Evolutionary conservation across 2,888 invertebrate genomes (phyloP), one percentile per base, ranked within the genome.

Genomic region (Cryptops parisi): DNA sequence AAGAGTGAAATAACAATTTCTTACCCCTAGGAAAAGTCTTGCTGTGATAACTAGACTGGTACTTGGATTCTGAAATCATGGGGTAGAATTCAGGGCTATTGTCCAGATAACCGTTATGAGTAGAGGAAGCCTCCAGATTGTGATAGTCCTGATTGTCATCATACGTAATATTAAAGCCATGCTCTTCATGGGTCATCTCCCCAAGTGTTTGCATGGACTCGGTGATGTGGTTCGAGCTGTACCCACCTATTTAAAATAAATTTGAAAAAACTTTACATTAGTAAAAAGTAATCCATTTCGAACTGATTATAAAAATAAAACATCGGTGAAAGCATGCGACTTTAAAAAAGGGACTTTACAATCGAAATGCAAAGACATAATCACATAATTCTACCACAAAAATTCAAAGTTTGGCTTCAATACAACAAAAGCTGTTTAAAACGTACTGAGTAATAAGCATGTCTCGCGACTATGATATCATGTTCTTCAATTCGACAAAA

Each of bases 61-160:
- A 55, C 33, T 55, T 55, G n/a, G 55, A 53, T 47, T 55, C 55
- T 6, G 55, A 45, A 27, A 55, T 55, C 47, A 55, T 46, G 9
- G 55, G 17, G 39, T 55, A 55, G 22, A 55, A 55, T 22, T 55
- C 55, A 1, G 55, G 55, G 44, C 55, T 55, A 21, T 47, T 53
- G 17, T 55, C 55, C 43, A 55, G 27, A 43, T 55, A 55, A 19
- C 55, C 55, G 39, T 55, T 55, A 23, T 47, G 47, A 3, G 47
- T 44, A 19, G 52, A 47, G 12, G 52, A 47, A 17, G 38, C 55
- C 21, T 55, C 55, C 21, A 55, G 39, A 17, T 52, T 55, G 17
- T 55, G 55, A 33, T 55, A 55, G 26, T 55, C 55, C 25, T 55
- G 52, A 19, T 38, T 47, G 38, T 55, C 55, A 3, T 55, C 55